Evolutionary conservation across 2,888 invertebrate species (phyloP).

Genomic region (Drosophila antonietae): DNA sequence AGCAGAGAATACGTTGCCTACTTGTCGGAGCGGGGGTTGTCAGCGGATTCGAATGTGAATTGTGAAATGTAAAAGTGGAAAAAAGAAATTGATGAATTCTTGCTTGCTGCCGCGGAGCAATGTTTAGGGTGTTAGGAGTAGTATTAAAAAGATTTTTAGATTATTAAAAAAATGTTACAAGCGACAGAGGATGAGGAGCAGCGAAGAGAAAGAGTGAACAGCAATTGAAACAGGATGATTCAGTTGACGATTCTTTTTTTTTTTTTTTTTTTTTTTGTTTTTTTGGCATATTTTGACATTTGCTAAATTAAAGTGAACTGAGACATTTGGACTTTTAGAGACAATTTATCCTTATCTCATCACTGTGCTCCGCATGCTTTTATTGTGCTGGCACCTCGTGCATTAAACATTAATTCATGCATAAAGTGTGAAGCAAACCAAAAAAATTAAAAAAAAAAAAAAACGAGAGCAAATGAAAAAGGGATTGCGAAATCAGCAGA

Average conservation of each 20-base stretch:
- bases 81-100: constrained; percentile 63
- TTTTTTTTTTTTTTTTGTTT: neutral
- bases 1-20: constrained; percentile 30
- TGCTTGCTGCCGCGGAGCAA: constrained; percentile 43
- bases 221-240: constrained; percentile 19
- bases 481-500: constrained; percentile 45
- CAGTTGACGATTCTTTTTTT: constrained; percentile 21
- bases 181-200: constrained; percentile 1
- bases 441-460: neutral
- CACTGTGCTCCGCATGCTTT: constrained; percentile 9
- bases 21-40: constrained; percentile 49
- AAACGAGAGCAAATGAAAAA: neutral
- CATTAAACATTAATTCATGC: constrained; percentile 70
- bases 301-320: constrained; percentile 71
- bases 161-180: constrained; percentile 69
- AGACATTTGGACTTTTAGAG: constrained; percentile 14
- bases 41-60: constrained; percentile 36
- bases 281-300: constrained; percentile 60
- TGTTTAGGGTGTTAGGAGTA: constrained; percentile 20
- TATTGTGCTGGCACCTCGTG: constrained; percentile 57
- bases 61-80: constrained; percentile 12
- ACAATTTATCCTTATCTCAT: constrained; percentile 16
- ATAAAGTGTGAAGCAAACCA: constrained; percentile 49
- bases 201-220: neutral
- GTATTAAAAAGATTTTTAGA: constrained; percentile 66